Evolutionary conservation across 2,797 vertebrate species (phyloP).

Genomic region (Sebastes hubbsi): DNA sequence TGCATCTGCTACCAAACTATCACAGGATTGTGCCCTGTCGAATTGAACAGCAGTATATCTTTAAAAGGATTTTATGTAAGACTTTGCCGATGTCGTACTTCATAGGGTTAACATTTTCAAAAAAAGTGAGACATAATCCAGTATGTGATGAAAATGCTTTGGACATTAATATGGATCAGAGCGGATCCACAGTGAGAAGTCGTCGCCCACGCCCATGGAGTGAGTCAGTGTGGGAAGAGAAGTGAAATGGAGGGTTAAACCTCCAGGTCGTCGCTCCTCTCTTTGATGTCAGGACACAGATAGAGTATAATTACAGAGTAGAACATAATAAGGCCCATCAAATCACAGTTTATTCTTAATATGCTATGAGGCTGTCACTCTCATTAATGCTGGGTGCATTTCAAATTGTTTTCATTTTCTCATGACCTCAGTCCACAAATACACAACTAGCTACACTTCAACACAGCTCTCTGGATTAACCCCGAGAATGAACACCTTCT

Average conservation of each 20-base stretch:
- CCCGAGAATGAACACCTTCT: constrained; percentile 31
- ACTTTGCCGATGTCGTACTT: constrained; percentile 16
- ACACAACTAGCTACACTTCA: constrained; percentile 4
- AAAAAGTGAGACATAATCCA: constrained; percentile 43
- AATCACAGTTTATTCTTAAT: constrained; percentile 54
- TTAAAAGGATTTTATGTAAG: constrained; percentile 3
- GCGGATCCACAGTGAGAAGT: constrained; percentile 49
- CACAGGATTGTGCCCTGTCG: neutral
- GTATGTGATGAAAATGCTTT: constrained; percentile 56
- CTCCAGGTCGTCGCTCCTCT: constrained; percentile 44
- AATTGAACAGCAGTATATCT: neutral
- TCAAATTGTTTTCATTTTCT: constrained; percentile 49
- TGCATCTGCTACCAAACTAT: neutral
- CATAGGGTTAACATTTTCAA: constrained; percentile 31
- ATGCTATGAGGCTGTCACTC: constrained; percentile 49
- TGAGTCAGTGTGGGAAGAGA: constrained; percentile 38
- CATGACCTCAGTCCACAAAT: constrained; percentile 19
- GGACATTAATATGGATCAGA: constrained; percentile 69
- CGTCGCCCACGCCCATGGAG: constrained; percentile 33
- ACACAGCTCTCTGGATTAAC: constrained; percentile 29
- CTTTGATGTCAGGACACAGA: constrained; percentile 63
- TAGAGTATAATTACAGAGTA: constrained; percentile 52
- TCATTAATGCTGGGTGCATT: constrained; percentile 52
- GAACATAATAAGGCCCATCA: constrained; percentile 26
- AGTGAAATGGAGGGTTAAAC: constrained; percentile 64